Percentiles rank a stretch among this genome's conserved stretches.
Conservation (phyloP, 2,888 invertebrate species). For the Patella ulyssiponensis region DNA sequence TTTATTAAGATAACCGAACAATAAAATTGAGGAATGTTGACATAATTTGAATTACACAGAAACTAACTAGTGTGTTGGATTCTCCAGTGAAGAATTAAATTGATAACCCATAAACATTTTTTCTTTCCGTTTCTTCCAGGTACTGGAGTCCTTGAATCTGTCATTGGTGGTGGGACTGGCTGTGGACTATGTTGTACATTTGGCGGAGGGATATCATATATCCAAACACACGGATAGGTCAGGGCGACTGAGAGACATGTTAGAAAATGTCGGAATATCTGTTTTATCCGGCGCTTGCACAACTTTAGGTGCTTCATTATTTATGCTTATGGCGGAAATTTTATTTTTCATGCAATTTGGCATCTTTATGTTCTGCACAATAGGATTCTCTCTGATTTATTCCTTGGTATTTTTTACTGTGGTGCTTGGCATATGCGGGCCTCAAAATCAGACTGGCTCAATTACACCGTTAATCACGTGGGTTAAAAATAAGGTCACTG, state of each 20-base stretch:
- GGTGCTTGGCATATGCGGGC: constrained; percentile 53
- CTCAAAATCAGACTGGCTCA: constrained; percentile 48
- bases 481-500: constrained; percentile 21
- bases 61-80: too few species aligned
- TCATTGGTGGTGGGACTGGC: constrained; percentile 64
- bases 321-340: constrained; percentile 65
- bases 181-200: constrained; percentile 66
- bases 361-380: constrained; percentile 63
- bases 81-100: too few species aligned
- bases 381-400: constrained; percentile 63
- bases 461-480: constrained; percentile 33
- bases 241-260: constrained; percentile 57
- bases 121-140: constrained; percentile 34
- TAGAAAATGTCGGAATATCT: constrained; percentile 61
- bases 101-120: too few species aligned
- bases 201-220: constrained; percentile 65
- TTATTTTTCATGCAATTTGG: constrained; percentile 66
- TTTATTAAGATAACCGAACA: too few species aligned
- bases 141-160: constrained; percentile 66
- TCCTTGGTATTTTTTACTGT: constrained; percentile 56
- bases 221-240: constrained; percentile 52
- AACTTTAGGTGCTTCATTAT: constrained; percentile 64
- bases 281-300: constrained; percentile 62
- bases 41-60: too few species aligned
- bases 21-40: too few species aligned